A percentile compares a stretch with the other conserved stretches of the same genome.
Conservation (phyloP, 1,140 invertebrate genomes). For the Solenopsis invicta region DNA sequence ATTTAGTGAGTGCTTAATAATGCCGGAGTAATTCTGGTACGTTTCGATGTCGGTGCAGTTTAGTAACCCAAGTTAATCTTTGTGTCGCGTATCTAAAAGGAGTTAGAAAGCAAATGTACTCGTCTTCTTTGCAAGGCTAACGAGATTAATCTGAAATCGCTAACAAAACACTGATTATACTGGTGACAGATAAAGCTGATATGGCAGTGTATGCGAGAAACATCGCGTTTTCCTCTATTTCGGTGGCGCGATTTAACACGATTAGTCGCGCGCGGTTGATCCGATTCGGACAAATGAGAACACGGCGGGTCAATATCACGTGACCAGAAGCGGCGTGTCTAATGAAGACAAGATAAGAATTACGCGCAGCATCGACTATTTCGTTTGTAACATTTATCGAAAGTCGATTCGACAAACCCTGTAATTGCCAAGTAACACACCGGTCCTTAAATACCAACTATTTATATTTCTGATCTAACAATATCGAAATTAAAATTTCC, state of each 20-base stretch:
- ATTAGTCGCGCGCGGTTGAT: constrained; percentile 51
- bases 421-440: not conserved
- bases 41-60: not conserved
- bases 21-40: not conserved
- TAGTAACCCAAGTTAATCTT: not conserved
- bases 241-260: constrained; percentile 52
- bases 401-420: constrained; percentile 13
- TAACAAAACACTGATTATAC: constrained; percentile 17
- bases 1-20: not conserved
- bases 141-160: constrained; percentile 3
- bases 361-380: constrained; percentile 4
- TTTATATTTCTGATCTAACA: not conserved
- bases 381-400: constrained; percentile 26
- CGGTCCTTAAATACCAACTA: not conserved
- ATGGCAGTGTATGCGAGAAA: constrained; percentile 2
- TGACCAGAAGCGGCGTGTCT: constrained; percentile 17
- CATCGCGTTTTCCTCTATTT: constrained; percentile 26
- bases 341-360: constrained; percentile 55
- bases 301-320: constrained; percentile 45
- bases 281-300: constrained; percentile 30
- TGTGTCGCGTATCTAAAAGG: not conserved
- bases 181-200: not conserved
- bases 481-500: not conserved
- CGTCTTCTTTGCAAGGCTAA: not conserved
- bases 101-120: not conserved